Evolutionary conservation across 2,888 invertebrate species (phyloP).

Genomic region (Tachystola acroxantha): DNA sequence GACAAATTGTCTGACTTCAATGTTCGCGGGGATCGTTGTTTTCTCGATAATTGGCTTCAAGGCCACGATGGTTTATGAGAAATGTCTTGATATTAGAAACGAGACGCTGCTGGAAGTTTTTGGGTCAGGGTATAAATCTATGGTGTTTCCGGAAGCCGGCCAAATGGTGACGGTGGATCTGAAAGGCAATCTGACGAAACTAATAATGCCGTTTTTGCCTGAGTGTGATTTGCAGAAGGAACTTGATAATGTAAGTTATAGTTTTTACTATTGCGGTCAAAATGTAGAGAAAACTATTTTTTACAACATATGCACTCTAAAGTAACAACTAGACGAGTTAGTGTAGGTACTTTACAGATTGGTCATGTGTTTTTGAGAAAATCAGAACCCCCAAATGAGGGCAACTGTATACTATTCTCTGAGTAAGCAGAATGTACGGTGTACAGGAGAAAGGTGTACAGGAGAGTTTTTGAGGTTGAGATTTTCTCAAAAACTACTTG

Average conservation of each 20-base stretch:
- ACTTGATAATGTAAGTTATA: slow-evolving; percentile 88
- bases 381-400: too few relatives aligned
- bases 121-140: slow-evolving; percentile 64
- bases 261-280: too few relatives aligned
- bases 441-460: too few relatives aligned
- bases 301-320: too few relatives aligned
- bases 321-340: too few relatives aligned
- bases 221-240: slow-evolving; percentile 91
- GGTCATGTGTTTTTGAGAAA: too few relatives aligned
- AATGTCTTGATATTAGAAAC: slow-evolving; percentile 82
- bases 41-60: slow-evolving; percentile 97
- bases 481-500: too few relatives aligned
- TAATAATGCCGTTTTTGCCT: slow-evolving; percentile 83
- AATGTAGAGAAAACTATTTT: too few relatives aligned
- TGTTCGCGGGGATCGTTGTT: slow-evolving; percentile 97
- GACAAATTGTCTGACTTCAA: slow-evolving; percentile 95
- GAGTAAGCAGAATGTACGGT: too few relatives aligned
- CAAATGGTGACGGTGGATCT: slow-evolving; percentile 68
- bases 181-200: slow-evolving; percentile 74
- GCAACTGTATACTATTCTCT: too few relatives aligned
- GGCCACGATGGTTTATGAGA: slow-evolving; percentile 89
- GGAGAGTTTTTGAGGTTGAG: too few relatives aligned
- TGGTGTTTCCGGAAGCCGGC: slow-evolving; percentile 77
- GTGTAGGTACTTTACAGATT: too few relatives aligned
- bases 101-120: slow-evolving; percentile 77